A percentile compares a stretch with the other conserved stretches of the same genome.
Conservation (phyloP, 2,797 vertebrate species). For the Myoxocephalus aenaeus region DNA sequence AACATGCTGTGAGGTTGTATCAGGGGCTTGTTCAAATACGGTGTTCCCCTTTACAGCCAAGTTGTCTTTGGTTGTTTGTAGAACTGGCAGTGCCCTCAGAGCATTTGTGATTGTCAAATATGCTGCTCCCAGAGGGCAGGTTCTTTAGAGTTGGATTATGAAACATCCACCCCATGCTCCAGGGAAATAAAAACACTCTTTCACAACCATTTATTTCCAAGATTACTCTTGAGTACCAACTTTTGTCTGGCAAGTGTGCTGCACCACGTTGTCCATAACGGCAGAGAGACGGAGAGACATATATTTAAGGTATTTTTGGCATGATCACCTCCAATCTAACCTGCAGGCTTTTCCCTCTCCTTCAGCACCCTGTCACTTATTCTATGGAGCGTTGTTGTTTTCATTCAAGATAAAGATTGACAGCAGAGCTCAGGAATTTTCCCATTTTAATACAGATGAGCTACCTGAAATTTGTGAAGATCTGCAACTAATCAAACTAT, state of each 20-base stretch:
- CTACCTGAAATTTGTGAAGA: neutral
- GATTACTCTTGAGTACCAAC: conserved; percentile 23
- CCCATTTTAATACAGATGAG: conserved; percentile 2
- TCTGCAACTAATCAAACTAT: neutral
- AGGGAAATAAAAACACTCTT: conserved; percentile 61
- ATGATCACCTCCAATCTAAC: conserved; percentile 6
- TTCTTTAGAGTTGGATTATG: conserved; percentile 50
- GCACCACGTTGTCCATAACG: conserved; percentile 7
- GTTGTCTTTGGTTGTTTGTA: conserved; percentile 47
- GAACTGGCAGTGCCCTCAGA: conserved; percentile 57
- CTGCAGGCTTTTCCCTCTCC: conserved; percentile 15
- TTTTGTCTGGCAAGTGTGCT: conserved; percentile 24
- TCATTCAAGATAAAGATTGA: conserved; percentile 25
- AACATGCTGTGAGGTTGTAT: conserved; percentile 60
- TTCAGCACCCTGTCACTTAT: conserved; percentile 16
- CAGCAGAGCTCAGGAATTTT: conserved; percentile 12
- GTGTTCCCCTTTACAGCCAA: conserved; percentile 54
- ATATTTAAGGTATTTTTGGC: neutral
- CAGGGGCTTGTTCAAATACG: conserved; percentile 52
- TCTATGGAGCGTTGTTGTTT: conserved; percentile 1
- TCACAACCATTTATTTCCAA: conserved; percentile 57
- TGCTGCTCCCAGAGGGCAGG: conserved; percentile 62
- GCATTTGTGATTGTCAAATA: conserved; percentile 62
- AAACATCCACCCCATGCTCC: conserved; percentile 53
- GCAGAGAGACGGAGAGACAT: neutral